A percentile compares a stretch with the other conserved stretches of the same genome.
phyloP scores from a whole-genome alignment of 2,888 invertebrate species.

The Conomelus anceps region DNA sequence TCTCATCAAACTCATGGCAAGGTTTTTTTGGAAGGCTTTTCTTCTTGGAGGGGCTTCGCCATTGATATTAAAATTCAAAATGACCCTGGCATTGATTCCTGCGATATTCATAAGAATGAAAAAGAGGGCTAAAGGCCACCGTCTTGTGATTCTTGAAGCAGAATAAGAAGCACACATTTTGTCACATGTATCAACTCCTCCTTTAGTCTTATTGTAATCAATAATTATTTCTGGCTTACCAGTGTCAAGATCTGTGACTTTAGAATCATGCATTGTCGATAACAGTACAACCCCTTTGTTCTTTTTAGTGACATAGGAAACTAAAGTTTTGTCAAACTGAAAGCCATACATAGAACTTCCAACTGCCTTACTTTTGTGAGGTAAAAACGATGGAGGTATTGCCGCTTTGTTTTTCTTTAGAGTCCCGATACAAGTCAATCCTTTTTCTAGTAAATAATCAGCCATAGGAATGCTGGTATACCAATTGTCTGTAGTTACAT shows the following conservation, averaged over 20 bases:
- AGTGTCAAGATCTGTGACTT: neutral
- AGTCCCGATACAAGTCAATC: slow-evolving; percentile 14
- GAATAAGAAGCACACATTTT: slow-evolving; percentile 20
- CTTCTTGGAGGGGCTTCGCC: too few relatives aligned
- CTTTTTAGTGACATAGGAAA: slow-evolving; percentile 15
- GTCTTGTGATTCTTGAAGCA: slow-evolving; percentile 3
- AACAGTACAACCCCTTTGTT: slow-evolving; percentile 20
- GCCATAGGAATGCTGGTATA: slow-evolving; percentile 16
- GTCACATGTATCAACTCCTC: slow-evolving; percentile 20
- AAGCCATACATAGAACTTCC: slow-evolving; percentile 16
- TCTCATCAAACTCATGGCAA: neutral
- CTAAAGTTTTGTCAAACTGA: slow-evolving; percentile 10
- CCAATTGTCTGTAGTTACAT: slow-evolving; percentile 24
- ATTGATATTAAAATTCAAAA: neutral
- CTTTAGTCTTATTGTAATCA: slow-evolving; percentile 19
- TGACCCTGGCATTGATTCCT: neutral
- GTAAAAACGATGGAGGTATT: slow-evolving; percentile 14
- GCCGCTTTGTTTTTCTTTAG: slow-evolving; percentile 18
- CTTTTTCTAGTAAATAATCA: slow-evolving; percentile 13
- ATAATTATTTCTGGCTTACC: slow-evolving; percentile 19
- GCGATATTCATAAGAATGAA: slow-evolving; percentile 4
- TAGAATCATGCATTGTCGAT: slow-evolving; percentile 25
- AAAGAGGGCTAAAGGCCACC: slow-evolving; percentile 21
- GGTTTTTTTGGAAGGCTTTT: too few relatives aligned
- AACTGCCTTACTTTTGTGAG: too few relatives aligned